These are phyloP conservation scores for Anodontia alba DNA, from an alignment of 2,888 invertebrate species.

Conservation along the genomic window DNA sequence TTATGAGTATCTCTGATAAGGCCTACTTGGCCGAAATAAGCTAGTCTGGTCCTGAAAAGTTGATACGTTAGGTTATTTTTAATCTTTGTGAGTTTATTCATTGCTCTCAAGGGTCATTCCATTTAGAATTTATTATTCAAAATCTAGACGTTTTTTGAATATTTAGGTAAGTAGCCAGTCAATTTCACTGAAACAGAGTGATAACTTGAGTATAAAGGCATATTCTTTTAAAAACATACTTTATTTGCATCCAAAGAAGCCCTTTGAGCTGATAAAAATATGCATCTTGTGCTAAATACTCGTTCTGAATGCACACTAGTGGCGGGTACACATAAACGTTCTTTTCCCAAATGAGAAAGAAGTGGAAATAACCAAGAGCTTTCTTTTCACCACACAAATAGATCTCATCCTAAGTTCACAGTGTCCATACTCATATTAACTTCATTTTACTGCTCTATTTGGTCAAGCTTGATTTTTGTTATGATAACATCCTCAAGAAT, in stretches of 20 bases:
- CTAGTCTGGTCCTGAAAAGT: too few species aligned
- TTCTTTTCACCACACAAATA: conserved; percentile 15
- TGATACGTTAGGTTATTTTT: too few species aligned
- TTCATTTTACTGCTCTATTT: conserved; percentile 2
- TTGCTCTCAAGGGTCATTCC: too few species aligned
- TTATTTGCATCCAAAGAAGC: conserved; percentile 12
- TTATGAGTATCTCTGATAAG: too few species aligned
- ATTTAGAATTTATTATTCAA: too few species aligned
- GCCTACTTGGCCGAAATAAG: too few species aligned
- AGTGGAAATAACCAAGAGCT: conserved; percentile 16
- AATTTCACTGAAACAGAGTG: too few species aligned
- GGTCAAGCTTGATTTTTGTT: conserved; percentile 11
- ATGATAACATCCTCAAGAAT: conserved; percentile 23
- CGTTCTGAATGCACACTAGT: conserved; percentile 17
- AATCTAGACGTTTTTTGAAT: too few species aligned
- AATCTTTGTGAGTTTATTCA: too few species aligned
- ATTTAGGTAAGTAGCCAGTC: too few species aligned
- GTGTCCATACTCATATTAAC: not conserved
- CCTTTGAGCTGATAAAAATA: conserved; percentile 20
- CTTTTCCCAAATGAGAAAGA: conserved; percentile 7
- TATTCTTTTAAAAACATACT: conserved; percentile 82
- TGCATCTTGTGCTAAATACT: conserved; percentile 17
- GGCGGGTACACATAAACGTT: conserved; percentile 19
- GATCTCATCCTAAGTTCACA: not conserved
- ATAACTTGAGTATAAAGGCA: too few species aligned